Conservation (phyloP, 2,113 vertebrate species). For the Vombatus ursinus region DNA sequence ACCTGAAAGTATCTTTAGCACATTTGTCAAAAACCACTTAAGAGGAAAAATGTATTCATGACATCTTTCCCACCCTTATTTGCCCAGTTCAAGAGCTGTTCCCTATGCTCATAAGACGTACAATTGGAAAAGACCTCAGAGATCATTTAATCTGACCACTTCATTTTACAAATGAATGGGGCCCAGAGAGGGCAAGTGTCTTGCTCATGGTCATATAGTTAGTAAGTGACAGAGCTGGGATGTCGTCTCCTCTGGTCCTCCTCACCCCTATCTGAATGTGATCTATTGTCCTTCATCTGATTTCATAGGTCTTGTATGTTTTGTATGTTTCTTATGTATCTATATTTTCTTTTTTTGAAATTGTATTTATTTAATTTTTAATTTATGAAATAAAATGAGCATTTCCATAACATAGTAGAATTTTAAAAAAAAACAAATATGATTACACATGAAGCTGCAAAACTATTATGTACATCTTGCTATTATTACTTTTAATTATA, state of each 20-base stretch:
- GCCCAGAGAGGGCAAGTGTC: neutral
- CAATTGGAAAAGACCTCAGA: neutral
- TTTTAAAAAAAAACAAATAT: neutral
- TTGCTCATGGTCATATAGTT: neutral
- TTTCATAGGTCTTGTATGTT: neutral
- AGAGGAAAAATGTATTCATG: neutral
- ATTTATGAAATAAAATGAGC: neutral
- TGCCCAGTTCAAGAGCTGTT: neutral
- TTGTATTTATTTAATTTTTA: neutral
- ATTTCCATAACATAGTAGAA: neutral
- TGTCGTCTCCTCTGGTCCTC: neutral
- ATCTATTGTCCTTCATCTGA: neutral
- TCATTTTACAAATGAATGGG: neutral
- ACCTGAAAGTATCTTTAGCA: neutral
- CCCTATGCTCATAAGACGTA: neutral
- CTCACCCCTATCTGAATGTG: neutral
- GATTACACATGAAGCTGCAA: neutral
- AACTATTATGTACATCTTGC: neutral
- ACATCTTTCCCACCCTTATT: neutral
- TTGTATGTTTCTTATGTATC: neutral
- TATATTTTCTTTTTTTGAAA: neutral
- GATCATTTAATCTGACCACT: neutral
- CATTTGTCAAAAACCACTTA: neutral
- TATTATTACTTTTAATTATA: neutral
- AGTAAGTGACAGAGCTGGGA: neutral